A percentile compares a stretch with the other conserved stretches of the same genome.
Evolutionary conservation across 2,113 vertebrate species (phyloP).

Genomic region (Shinisaurus crocodilurus): DNA sequence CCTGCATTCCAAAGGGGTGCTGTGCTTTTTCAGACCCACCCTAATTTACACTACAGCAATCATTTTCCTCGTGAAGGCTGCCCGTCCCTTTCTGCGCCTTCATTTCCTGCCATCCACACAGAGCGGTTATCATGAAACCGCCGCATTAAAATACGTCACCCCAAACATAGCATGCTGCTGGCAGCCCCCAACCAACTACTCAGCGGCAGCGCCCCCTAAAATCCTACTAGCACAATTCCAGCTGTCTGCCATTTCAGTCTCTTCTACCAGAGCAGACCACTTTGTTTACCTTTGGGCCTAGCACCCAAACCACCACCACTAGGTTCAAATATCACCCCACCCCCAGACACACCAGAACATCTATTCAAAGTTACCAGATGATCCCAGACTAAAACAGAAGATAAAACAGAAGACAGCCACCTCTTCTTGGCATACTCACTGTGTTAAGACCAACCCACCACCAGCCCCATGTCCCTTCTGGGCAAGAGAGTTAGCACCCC

Average conservation of each 20-base stretch:
- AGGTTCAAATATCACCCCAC: neutral
- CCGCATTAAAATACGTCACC: neutral
- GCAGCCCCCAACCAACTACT: neutral
- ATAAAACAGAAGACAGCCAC: too few relatives aligned
- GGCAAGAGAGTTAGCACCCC: too few relatives aligned
- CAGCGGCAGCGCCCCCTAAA: neutral
- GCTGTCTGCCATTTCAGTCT: neutral
- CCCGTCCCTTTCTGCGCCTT: too few relatives aligned
- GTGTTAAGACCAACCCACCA: too few relatives aligned
- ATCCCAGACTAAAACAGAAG: neutral
- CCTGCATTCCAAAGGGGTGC: neutral
- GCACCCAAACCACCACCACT: neutral
- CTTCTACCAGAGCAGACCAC: neutral
- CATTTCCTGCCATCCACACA: neutral
- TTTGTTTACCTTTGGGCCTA: neutral
- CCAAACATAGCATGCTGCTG: too few relatives aligned
- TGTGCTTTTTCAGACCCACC: neutral
- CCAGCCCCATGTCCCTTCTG: too few relatives aligned
- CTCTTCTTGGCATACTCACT: too few relatives aligned
- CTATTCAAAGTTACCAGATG: neutral
- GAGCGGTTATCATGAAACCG: neutral
- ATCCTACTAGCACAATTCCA: neutral
- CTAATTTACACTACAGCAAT: neutral
- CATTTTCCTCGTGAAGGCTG: neutral
- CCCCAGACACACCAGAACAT: neutral